Percentiles rank a stretch among this genome's conserved stretches.
phyloP scores from a whole-genome alignment of 1,140 invertebrate genomes.

The Lasioglossum albipes region DNA sequence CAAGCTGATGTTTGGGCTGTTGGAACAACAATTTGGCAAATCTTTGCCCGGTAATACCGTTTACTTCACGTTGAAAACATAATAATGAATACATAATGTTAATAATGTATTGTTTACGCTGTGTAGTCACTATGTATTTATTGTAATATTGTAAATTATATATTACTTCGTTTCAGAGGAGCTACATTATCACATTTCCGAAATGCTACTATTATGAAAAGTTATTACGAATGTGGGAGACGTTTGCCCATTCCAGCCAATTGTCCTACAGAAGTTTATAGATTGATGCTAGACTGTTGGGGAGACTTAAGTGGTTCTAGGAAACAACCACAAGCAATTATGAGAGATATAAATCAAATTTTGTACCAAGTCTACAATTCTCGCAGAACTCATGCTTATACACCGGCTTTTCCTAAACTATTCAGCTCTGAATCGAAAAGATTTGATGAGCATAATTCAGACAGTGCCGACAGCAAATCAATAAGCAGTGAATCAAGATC shows the following conservation, averaged over 20 bases:
- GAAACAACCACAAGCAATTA: conserved; percentile 89
- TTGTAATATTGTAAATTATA: background rate
- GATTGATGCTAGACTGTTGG: conserved; percentile 95
- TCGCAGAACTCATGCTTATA: conserved; percentile 82
- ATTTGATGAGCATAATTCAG: conserved; percentile 62
- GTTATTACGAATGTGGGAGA: conserved; percentile 87
- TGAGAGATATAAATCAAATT: conserved; percentile 91
- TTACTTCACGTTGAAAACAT: background rate
- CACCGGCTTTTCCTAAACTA: conserved; percentile 78
- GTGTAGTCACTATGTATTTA: background rate
- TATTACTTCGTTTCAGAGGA: conserved; percentile 16
- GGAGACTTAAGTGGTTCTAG: conserved; percentile 84
- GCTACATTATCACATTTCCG: conserved; percentile 15
- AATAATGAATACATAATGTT: background rate
- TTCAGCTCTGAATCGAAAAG: conserved; percentile 59
- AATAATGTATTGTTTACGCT: background rate
- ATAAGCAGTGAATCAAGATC: conserved; percentile 67
- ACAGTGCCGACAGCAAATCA: conserved; percentile 56
- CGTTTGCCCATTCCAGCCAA: conserved; percentile 86
- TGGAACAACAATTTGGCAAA: conserved; percentile 93
- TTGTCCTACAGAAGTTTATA: conserved; percentile 91
- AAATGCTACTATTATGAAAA: conserved; percentile 40
- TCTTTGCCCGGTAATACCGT: conserved; percentile 84
- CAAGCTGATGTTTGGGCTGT: conserved; percentile 93
- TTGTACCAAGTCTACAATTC: conserved; percentile 86